phyloP scores from a whole-genome alignment of 2,797 vertebrate species.

The Echeneis naucrates region DNA sequence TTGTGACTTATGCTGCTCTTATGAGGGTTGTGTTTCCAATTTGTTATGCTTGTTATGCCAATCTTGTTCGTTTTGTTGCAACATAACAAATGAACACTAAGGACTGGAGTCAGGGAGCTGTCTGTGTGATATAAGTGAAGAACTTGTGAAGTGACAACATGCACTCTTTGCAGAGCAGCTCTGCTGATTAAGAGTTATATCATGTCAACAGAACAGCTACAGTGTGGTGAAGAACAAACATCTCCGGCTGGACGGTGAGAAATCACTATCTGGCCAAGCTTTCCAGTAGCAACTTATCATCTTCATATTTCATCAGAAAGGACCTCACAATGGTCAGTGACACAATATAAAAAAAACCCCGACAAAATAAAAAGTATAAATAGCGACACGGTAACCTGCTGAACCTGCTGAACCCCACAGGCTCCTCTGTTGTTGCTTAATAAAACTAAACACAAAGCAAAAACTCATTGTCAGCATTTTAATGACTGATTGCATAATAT shows the following conservation, averaged over 20 bases:
- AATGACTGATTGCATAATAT: neutral
- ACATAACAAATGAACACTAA: constrained; percentile 1
- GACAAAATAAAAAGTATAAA: neutral
- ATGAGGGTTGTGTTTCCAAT: constrained; percentile 3
- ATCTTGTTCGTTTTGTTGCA: neutral
- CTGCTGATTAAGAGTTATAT: constrained; percentile 4
- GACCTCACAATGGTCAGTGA: neutral
- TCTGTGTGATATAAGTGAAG: neutral
- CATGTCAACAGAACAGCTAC: neutral
- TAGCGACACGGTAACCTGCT: neutral
- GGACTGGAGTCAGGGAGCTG: neutral
- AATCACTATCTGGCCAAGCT: neutral
- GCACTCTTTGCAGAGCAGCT: constrained; percentile 5
- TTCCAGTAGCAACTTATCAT: neutral
- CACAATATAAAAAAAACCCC: too few relatives aligned
- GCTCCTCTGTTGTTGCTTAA: neutral
- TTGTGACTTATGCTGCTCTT: constrained; percentile 15
- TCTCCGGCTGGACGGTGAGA: neutral
- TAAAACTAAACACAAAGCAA: neutral
- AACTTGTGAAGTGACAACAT: neutral
- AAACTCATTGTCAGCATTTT: neutral
- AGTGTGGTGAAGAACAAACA: neutral
- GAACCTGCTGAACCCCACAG: neutral
- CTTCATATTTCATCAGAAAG: neutral
- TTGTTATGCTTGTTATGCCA: neutral